Base-by-base conservation (phyloP, 2,113 vertebrate genomes). In the Pyxicephalus adspersus region DNA sequence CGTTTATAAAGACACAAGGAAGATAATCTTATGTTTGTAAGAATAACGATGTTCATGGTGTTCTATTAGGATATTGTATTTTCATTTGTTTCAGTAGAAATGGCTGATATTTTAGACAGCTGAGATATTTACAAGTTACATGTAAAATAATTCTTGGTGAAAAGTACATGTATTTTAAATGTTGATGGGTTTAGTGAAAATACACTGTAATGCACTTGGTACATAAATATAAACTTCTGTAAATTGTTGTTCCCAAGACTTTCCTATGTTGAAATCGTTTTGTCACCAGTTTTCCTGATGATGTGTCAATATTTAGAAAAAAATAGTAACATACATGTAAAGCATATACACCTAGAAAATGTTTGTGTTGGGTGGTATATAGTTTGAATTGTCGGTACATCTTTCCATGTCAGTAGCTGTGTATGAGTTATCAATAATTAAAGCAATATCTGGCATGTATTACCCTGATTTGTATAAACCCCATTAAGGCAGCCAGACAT, bases 71-170 rank as follows among this genome's bases (percentile, higher is more conserved):
- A 45, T 6, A 29, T 25, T 55, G 18, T 72, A 6, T 55, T 71
- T 72, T 0, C 3, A 52, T 54, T 8, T 31, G 20, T 22, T 58
- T 57, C 34, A 58, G 18, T 57, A 23, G 31, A 5, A 22, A n/a
- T 11, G n/a, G 3, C 68, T 51, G 66, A 52, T 70, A 17, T 17
- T 52, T n/a, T 13, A 57, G 52, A 34, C 52, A 58, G 9, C 28
- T 71, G 2, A 55, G 68, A 72, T 51, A 54, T 31, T 72, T 71
- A 71, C 54, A n/a, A 55, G 45, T 54, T 52, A 71, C 50, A 71
- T 55, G 29, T 55, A 54, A 28, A 16, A 72, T 26, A 72, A 29
- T 54, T 72, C 18, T 20, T 55, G 0, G 23, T 54, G 68, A 31
- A 55, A 28, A n/a, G 68, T 31, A 54, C 29, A 19, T 72, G 51